A percentile compares a stretch with the other conserved stretches of the same genome.
Evolutionary conservation across 1,140 invertebrate genomes (phyloP).

Genomic region (Musca vetustissima): DNA sequence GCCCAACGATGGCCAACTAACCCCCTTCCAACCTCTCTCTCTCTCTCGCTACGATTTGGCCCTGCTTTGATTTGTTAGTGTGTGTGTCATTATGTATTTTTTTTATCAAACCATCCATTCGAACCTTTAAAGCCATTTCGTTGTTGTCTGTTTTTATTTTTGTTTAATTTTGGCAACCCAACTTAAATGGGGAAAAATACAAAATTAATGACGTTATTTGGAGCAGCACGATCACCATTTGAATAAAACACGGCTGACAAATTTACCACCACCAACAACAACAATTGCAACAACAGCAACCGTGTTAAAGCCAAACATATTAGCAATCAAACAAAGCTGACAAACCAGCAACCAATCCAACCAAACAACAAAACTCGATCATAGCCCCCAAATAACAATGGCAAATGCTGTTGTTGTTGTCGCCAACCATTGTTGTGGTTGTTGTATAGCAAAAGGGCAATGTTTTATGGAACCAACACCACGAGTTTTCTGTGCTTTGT

Average conservation of each 20-base stretch:
- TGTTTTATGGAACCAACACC: conserved; percentile 10
- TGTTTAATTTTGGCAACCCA: conserved; percentile 4
- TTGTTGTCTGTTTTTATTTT: neutral
- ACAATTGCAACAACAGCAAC: too few relatives aligned
- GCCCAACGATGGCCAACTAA: neutral
- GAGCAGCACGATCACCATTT: conserved; percentile 7
- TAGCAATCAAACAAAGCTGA: too few relatives aligned
- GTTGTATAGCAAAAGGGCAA: conserved; percentile 4
- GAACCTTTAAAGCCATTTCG: neutral
- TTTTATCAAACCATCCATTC: neutral
- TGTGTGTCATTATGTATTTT: too few relatives aligned
- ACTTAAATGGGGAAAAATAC: neutral
- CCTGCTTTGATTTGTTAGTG: neutral
- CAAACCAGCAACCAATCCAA: too few relatives aligned
- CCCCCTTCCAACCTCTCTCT: neutral
- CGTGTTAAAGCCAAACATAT: too few relatives aligned
- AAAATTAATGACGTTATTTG: conserved; percentile 11
- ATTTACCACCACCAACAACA: too few relatives aligned
- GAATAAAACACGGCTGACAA: neutral
- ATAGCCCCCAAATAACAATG: neutral
- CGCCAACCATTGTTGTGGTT: too few relatives aligned
- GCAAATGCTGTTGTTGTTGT: neutral
- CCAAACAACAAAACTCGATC: too few relatives aligned
- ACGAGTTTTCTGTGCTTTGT: neutral
- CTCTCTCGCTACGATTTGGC: neutral